Base-by-base conservation (phyloP, 2,113 vertebrate species). In the Elachura formosa region DNA sequence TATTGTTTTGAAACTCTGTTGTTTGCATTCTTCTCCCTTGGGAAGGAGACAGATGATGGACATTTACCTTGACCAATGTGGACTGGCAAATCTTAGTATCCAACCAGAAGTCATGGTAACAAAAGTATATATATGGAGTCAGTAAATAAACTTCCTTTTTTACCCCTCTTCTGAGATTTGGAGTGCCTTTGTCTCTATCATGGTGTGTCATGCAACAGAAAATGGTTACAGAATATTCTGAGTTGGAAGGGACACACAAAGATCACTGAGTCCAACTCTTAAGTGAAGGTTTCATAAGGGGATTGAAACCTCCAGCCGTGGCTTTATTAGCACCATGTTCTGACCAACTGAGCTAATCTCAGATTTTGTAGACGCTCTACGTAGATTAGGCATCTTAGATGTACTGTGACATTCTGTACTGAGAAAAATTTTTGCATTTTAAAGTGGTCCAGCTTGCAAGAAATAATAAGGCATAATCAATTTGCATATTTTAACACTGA, bases 201-300 rank as follows among this genome's bases (percentile, higher is more conserved):
- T n/a, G n/a, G n/a, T n/a, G n/a, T n/a, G n/a, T n/a, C n/a, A n/a
- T n/a, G n/a, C n/a, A n/a, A n/a, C n/a, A n/a, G n/a, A n/a, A n/a
- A n/a, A 40, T 4, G 6, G 59, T 25, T 34, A 49, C 34, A 49
- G 34, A 66, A 41, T 58, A 56, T 25, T 34, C 25, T 49, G 51
- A 34, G 9, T 9, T 66, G 13, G 34, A 58, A 56, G 16, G 34
- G 25, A 49, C 25, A 31, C 41, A 29, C 24, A 56, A 21, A 24
- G 71, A 49, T 66, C 59, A 11, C 34, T 40, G 20, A 40, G 24
- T 13, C 20, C 10, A 48, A 0, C 15, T 40, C 29, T 40, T 5
- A 40, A 24, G 12, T 17, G 16, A 25, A 11, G 0, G 0, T 29
- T 24, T 48, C 20, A 29, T 11, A 34, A 56, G 3, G 8, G 8